Evolutionary conservation across 2,113 vertebrate species (phyloP).

Genomic region (Trochalopteron elliotii): DNA sequence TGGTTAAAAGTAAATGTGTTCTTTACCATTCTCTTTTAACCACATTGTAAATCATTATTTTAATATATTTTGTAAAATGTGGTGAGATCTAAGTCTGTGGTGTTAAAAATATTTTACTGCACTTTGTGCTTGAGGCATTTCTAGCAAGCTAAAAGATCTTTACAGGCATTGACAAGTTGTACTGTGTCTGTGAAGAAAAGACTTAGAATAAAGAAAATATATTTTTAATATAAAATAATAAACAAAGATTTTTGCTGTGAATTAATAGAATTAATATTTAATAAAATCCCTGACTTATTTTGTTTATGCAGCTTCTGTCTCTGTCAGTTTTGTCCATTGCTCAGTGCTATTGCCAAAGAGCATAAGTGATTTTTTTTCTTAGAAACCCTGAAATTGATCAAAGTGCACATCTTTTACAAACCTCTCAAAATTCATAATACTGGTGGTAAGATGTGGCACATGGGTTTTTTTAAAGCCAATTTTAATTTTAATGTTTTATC

Average conservation of each 20-base stretch:
- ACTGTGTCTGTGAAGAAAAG: slow-evolving; percentile 46
- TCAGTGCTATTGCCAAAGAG: slow-evolving; percentile 40
- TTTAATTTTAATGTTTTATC: slow-evolving; percentile 60
- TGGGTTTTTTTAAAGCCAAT: slow-evolving; percentile 21
- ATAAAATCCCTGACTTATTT: slow-evolving; percentile 54
- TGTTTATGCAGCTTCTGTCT: slow-evolving; percentile 45
- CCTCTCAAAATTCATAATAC: slow-evolving; percentile 62
- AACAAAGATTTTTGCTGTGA: slow-evolving; percentile 40
- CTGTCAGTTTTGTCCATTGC: slow-evolving; percentile 37
- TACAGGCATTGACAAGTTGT: slow-evolving; percentile 45
- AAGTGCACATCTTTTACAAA: slow-evolving; percentile 43
- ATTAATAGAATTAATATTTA: slow-evolving; percentile 69
- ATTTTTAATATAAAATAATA: slow-evolving; percentile 56
- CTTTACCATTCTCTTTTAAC: not conserved
- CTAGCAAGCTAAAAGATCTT: slow-evolving; percentile 45
- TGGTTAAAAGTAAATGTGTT: slow-evolving; percentile 10
- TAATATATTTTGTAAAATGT: slow-evolving; percentile 66
- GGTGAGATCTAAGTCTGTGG: slow-evolving; percentile 12
- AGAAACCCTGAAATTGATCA: slow-evolving; percentile 46
- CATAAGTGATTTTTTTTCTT: slow-evolving; percentile 43
- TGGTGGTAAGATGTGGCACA: not conserved
- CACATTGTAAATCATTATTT: slow-evolving; percentile 28
- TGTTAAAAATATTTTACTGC: slow-evolving; percentile 52
- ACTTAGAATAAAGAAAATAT: slow-evolving; percentile 56
- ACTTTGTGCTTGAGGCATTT: slow-evolving; percentile 35